Conservation (phyloP, 2,888 invertebrate species). For the Latheticus oryzae region DNA sequence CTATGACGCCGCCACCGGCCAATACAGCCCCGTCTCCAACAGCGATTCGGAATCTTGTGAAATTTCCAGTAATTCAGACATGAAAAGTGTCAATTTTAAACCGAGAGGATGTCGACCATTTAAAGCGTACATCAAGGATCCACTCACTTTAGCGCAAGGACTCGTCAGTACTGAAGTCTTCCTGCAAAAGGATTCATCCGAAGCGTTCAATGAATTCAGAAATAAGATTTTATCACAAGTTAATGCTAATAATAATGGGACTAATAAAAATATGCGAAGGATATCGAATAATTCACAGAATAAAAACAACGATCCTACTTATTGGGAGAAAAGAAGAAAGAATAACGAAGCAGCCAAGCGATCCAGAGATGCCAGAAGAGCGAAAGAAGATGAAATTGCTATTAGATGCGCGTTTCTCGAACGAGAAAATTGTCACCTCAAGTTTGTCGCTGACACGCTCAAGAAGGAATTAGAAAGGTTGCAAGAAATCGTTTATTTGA, state of each 20-base stretch:
- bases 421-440: conserved; percentile 84
- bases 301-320: conserved; percentile 76
- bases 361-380: conserved; percentile 88
- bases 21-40: conserved; percentile 44
- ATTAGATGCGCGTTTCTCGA: conserved; percentile 89
- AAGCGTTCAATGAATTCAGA: conserved; percentile 79
- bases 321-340: conserved; percentile 87
- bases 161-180: conserved; percentile 63
- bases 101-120: conserved; percentile 64
- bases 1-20: conserved; percentile 46
- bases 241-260: conserved; percentile 66
- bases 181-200: conserved; percentile 71
- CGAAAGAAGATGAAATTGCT: conserved; percentile 93
- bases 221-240: conserved; percentile 76
- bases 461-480: conserved; percentile 19
- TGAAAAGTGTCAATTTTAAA: conserved; percentile 41
- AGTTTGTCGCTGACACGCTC: conserved; percentile 50
- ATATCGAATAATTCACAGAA: conserved; percentile 47
- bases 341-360: conserved; percentile 97
- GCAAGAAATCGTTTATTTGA: conserved; percentile 53
- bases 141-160: conserved; percentile 17
- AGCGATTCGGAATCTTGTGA: conserved; percentile 51
- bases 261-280: conserved; percentile 81
- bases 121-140: conserved; percentile 22
- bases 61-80: conserved; percentile 42